A percentile compares a stretch with the other conserved stretches of the same genome.
Evolutionary conservation across 1,140 invertebrate genomes (phyloP).

Genomic region (Hyphantria cunea): DNA sequence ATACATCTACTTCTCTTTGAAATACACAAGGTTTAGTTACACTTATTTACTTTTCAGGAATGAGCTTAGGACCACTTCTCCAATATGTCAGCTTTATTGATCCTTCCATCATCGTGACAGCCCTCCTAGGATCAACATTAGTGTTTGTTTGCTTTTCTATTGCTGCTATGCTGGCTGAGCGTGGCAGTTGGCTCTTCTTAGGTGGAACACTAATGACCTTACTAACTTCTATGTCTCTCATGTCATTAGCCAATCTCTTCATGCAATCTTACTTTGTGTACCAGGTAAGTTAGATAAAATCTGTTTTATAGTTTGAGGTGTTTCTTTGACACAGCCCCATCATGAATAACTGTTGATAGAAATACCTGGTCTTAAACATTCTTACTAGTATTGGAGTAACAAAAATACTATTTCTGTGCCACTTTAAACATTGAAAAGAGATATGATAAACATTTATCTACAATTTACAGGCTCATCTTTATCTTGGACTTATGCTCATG

Average conservation of each 20-base stretch:
- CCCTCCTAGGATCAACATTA: constrained; percentile 91
- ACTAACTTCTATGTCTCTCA: constrained; percentile 89
- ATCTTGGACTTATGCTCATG: constrained; percentile 94
- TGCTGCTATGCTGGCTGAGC: constrained; percentile 90
- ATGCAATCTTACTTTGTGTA: constrained; percentile 92
- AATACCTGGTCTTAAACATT: constrained; percentile 3
- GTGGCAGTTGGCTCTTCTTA: constrained; percentile 93
- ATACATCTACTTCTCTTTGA: no score
- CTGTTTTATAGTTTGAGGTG: constrained; percentile 86
- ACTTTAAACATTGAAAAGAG: no score
- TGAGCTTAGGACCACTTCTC: constrained; percentile 91
- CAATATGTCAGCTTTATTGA: constrained; percentile 89
- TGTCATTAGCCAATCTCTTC: constrained; percentile 93
- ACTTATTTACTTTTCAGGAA: constrained; percentile 81
- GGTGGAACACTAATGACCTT: constrained; percentile 92
- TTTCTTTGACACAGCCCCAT: constrained; percentile 94
- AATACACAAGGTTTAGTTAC: background rate
- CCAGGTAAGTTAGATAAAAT: constrained; percentile 83
- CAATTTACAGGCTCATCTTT: constrained; percentile 88
- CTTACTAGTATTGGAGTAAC: no score
- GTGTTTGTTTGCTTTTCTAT: constrained; percentile 96
- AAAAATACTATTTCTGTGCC: no score
- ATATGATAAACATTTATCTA: no score
- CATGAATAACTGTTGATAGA: no score
- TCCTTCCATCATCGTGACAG: constrained; percentile 93